Evolutionary conservation across 2,888 invertebrate genomes (phyloP), one percentile per base, ranked within the genome.

Genomic region (Apomyelois bistriatella): DNA sequence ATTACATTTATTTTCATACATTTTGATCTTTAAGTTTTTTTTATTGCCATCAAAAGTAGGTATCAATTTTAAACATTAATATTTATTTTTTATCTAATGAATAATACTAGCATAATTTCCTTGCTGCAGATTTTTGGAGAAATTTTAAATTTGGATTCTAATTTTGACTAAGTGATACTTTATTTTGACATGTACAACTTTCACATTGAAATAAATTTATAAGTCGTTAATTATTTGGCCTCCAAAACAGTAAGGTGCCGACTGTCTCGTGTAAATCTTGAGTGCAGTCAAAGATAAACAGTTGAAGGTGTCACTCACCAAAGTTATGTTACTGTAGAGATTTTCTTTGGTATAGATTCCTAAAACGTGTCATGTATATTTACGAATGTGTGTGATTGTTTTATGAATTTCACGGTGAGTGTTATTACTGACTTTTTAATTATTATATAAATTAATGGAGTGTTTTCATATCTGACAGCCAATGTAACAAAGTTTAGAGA

Each of bases 151-250:
- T 8, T 35, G 15, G 12, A n/a, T 43, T 15, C 10, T 6, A 32
- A 46, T 32, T 46, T 43, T 32, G 32, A 46, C 32, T 46, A 46
- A 22, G 22, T 22, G 22, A 46, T 46, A 16, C 15, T n/a, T 30
- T 13, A 30, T 30, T 43, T 35, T 32, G 32, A 32, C 46, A 46
- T 32, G 13, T 32, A 9, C 32, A 12, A 46, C 46, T 46, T 46
- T 46, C 46, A 46, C 46, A 46, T 30, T 43, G n/a, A n/a, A n/a
- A n/a, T 41, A 28, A 35, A 46, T 46, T 46, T 46, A 46, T 46
- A 46, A 46, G 46, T 46, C 40, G 49, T 40, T n/a, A 50, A 40
- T 32, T 15, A 32, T 8, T 10, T 50, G 49, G 32, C 49, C 49
- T 41, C 40, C 16, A 48, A 40, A 50, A 13, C 32, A 50, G 49